Evolutionary conservation across 2,888 invertebrate genomes (phyloP), one percentile per base, ranked within the genome.

Genomic region (Actias luna): DNA sequence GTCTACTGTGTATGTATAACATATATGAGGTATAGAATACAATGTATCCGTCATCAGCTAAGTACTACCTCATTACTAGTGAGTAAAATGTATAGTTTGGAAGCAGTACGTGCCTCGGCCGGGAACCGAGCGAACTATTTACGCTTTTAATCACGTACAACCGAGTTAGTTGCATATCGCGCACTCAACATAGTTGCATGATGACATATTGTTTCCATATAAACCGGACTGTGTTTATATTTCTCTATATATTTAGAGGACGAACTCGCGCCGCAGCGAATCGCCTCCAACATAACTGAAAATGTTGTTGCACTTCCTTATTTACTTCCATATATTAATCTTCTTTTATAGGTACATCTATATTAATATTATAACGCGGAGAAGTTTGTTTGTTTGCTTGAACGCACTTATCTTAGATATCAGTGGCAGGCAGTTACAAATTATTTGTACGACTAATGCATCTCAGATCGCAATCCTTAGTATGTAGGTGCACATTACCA

Each of bases 161-260:
- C 35, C 33, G 50, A 42, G 59, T 39, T 62, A 58, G 58, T 59
- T 60, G 46, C 50, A 61, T 65, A 67, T 65, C 64, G 64, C 33
- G 61, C 60, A 22, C 61, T 18, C 25, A 60, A 74, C 76, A 76
- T 74, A 64, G 72, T 75, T 73, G 70, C 65, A 1, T 59, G 70
- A 65, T 72, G 73, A 64, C 46, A 50, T 50, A 50, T 50, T 50
- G 46, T 25, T 50, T 50, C 22, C 25, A 50, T 50, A 50, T 50
- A 50, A 46, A 46, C 25, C 25, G 22, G 12, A 10, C 22, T 2
- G 8, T 50, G 46, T 50, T 25, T 50, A 25, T 50, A 50, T 22
- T 50, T 25, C 12, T 25, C 12, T 25, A 50, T 22, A 12, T 50
- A 46, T 42, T 46, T 0, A 7, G 18, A 18, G 5, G 18, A n/a